Evolutionary conservation across 2,113 vertebrate species (phyloP).

Genomic region (Tonatia bakeri): DNA sequence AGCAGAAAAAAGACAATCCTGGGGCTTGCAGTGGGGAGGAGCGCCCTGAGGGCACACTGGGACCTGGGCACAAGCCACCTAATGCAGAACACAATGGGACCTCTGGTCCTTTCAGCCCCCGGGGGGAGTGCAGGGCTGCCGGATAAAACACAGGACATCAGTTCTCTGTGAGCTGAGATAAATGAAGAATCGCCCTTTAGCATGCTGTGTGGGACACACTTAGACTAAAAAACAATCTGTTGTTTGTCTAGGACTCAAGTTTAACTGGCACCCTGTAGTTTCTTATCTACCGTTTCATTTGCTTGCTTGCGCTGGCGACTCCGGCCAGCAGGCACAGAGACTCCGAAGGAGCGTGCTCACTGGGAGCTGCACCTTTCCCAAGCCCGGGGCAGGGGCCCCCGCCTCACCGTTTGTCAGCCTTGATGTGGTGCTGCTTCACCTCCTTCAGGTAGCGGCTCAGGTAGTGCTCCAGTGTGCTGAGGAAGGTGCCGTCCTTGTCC

Average conservation of each 20-base stretch:
- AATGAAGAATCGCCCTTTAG: rapidly evolving
- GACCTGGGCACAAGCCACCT: not conserved
- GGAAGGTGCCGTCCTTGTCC: conserved; percentile 93
- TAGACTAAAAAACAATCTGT: rapidly evolving
- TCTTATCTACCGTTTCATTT: rapidly evolving
- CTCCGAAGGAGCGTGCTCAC: too few species aligned
- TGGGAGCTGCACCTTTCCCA: not conserved
- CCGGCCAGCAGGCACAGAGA: not conserved
- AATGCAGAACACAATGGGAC: too few species aligned
- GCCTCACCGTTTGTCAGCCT: conserved; percentile 94
- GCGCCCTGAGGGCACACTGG: not conserved
- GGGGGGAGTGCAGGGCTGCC: too few species aligned
- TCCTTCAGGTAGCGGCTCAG: conserved; percentile 96
- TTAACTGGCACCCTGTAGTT: rapidly evolving
- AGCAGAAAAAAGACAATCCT: not conserved
- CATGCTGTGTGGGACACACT: rapidly evolving
- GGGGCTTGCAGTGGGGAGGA: not conserved
- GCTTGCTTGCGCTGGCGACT: rapidly evolving
- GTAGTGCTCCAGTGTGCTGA: conserved; percentile 93
- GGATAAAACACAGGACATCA: rapidly evolving
- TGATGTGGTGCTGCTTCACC: conserved; percentile 92
- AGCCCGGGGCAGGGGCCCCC: not conserved
- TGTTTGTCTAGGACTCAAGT: not conserved
- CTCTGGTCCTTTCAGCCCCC: too few species aligned
- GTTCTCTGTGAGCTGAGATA: not conserved